phyloP scores from a whole-genome alignment of 2,888 invertebrate genomes.

The Drosophila buzzatii region DNA sequence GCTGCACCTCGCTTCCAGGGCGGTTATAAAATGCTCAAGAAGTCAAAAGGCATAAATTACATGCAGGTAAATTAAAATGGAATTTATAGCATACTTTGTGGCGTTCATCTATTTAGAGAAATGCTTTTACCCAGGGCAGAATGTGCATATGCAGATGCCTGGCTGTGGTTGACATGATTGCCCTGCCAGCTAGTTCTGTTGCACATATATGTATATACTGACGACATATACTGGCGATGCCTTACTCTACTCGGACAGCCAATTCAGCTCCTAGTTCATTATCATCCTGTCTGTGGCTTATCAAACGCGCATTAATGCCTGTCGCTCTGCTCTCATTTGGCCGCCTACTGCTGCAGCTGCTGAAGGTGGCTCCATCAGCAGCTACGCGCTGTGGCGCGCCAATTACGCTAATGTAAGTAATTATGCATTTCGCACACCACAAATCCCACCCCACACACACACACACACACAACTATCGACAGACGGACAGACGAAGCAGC shows the following conservation, averaged over 20 bases:
- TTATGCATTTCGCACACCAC: slow-evolving; percentile 71
- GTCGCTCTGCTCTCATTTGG: slow-evolving; percentile 16
- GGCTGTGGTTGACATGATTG: slow-evolving; percentile 34
- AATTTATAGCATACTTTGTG: slow-evolving; percentile 82
- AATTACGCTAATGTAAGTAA: slow-evolving; percentile 78
- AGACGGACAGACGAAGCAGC: slow-evolving; percentile 17
- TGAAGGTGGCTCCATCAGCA: slow-evolving; percentile 31
- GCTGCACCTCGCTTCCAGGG: slow-evolving; percentile 18
- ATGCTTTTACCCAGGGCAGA: slow-evolving; percentile 32
- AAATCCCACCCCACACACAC: slow-evolving; percentile 21
- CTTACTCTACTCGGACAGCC: neutral
- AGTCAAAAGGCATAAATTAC: slow-evolving; percentile 83
- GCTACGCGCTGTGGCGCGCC: slow-evolving; percentile 48
- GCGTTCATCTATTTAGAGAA: slow-evolving; percentile 70
- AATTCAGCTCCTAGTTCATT: slow-evolving; percentile 24
- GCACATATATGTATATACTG: neutral
- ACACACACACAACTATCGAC: slow-evolving; percentile 11
- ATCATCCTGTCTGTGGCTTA: slow-evolving; percentile 23
- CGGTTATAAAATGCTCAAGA: slow-evolving; percentile 66
- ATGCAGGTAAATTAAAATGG: slow-evolving; percentile 82
- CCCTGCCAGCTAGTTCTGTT: neutral
- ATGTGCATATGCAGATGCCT: neutral
- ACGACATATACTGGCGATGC: no score
- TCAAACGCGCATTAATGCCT: slow-evolving; percentile 41
- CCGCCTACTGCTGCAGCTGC: slow-evolving; percentile 21